Conservation (phyloP, 2,797 vertebrate genomes). For the Distichodus sexfasciatus region DNA sequence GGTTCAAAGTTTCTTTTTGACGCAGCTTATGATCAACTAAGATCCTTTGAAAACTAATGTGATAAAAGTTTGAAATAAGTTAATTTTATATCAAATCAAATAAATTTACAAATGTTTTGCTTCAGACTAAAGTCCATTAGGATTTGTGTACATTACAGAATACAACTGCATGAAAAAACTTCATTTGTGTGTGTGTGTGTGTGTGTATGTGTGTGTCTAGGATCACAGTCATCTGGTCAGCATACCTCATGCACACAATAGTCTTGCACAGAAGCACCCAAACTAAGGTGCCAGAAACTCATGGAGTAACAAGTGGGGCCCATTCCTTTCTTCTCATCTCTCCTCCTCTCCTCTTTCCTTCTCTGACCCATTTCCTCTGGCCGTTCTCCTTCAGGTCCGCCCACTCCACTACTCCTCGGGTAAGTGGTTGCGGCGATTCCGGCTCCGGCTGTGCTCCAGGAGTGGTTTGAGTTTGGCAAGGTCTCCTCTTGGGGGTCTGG, state of each 20-base stretch:
- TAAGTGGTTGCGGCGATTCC: conserved; percentile 89
- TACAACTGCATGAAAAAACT: background rate
- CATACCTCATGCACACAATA: conserved; percentile 58
- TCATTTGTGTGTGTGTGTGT: conserved; percentile 13
- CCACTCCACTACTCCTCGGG: conserved; percentile 73
- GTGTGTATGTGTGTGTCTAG: conserved; percentile 28
- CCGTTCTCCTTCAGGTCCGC: background rate
- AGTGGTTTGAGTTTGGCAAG: conserved; percentile 93
- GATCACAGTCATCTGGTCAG: conserved; percentile 63
- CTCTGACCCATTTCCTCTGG: background rate
- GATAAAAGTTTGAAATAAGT: no score
- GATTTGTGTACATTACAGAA: no score
- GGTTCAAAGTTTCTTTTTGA: no score
- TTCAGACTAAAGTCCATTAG: background rate
- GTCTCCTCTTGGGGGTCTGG: conserved; percentile 80
- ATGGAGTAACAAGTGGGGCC: conserved; percentile 2
- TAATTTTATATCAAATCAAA: background rate
- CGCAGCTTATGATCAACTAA: no score
- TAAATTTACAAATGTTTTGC: no score
- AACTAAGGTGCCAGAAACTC: conserved; percentile 20
- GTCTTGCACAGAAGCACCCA: conserved; percentile 37
- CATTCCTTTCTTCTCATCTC: background rate
- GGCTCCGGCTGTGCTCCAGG: conserved; percentile 90
- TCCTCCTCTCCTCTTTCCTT: background rate
- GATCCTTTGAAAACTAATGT: no score